Percentiles rank a stretch among this genome's conserved stretches.
These are phyloP conservation scores for Drosophila pseudotalamancana DNA, from an alignment of 2,888 invertebrate genomes.

Conservation along the genomic window DNA sequence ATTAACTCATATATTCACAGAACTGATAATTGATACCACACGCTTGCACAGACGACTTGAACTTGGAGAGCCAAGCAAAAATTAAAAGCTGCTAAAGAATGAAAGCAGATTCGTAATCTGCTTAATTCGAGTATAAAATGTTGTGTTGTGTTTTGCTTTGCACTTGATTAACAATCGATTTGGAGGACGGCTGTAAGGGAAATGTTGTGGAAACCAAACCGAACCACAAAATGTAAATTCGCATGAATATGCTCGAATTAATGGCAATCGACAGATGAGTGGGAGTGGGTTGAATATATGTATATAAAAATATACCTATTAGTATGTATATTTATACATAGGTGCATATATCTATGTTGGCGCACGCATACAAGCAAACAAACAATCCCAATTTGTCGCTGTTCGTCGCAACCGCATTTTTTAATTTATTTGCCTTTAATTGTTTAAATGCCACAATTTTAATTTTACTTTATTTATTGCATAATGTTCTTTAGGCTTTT, in stretches of 20 bases:
- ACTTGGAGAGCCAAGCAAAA: slow-evolving; percentile 15
- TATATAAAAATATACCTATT: neutral
- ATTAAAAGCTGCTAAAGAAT: neutral
- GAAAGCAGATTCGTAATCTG: slow-evolving; percentile 29
- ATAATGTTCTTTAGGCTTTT: slow-evolving; percentile 13
- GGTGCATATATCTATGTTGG: slow-evolving; percentile 50
- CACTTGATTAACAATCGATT: slow-evolving; percentile 50
- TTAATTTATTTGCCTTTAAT: slow-evolving; percentile 77
- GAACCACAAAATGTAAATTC: slow-evolving; percentile 59
- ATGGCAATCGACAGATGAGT: slow-evolving; percentile 58
- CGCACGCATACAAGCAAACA: no score
- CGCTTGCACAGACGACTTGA: slow-evolving; percentile 17
- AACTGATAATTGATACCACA: slow-evolving; percentile 22
- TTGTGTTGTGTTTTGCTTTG: neutral
- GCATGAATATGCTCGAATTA: slow-evolving; percentile 76
- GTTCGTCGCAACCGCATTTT: slow-evolving; percentile 64
- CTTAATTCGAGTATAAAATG: slow-evolving; percentile 16
- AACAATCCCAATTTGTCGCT: no score
- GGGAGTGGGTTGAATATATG: neutral
- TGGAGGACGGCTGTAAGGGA: slow-evolving; percentile 33
- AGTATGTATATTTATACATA: neutral
- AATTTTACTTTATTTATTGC: slow-evolving; percentile 34
- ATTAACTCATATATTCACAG: neutral
- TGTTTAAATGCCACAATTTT: slow-evolving; percentile 63
- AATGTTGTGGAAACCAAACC: slow-evolving; percentile 62